A percentile compares a stretch with the other conserved stretches of the same genome.
These are phyloP conservation scores for Philotrypesis tridentata DNA, from an alignment of 1,140 invertebrate species.

Conservation along the genomic window DNA sequence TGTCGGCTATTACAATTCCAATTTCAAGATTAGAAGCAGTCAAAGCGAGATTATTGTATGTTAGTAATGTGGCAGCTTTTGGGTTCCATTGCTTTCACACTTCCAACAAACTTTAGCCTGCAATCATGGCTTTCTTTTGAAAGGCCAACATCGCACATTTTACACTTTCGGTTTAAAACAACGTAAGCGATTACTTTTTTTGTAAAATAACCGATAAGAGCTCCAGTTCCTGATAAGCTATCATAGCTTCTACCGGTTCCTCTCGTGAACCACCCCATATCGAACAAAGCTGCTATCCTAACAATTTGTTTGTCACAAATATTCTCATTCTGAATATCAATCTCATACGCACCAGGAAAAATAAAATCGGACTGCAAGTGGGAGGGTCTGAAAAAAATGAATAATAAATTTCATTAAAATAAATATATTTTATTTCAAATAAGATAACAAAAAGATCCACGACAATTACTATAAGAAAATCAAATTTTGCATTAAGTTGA, in stretches of 20 bases:
- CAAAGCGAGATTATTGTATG: conserved; percentile 45
- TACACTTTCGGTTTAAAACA: conserved; percentile 31
- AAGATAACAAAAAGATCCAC: no score
- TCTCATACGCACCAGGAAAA: conserved; percentile 21
- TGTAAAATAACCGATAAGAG: neutral
- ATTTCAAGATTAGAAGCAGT: conserved; percentile 24
- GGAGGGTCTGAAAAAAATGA: conserved; percentile 24
- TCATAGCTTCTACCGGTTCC: conserved; percentile 30
- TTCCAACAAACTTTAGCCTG: conserved; percentile 27
- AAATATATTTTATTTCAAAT: neutral
- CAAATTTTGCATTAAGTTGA: neutral
- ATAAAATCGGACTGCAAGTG: conserved; percentile 33
- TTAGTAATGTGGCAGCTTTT: conserved; percentile 32
- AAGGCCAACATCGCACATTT: conserved; percentile 20
- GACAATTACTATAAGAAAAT: neutral
- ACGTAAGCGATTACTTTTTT: conserved; percentile 8
- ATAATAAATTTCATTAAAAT: neutral
- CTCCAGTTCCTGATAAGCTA: conserved; percentile 22
- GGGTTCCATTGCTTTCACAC: conserved; percentile 37
- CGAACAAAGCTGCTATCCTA: conserved; percentile 35
- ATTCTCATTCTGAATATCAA: neutral
- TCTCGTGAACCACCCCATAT: no score
- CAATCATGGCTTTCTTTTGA: conserved; percentile 31
- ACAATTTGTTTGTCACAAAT: conserved; percentile 3
- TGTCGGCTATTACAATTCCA: conserved; percentile 46